phyloP scores from a whole-genome alignment of 1,140 invertebrate genomes.

The Idris sp. region DNA sequence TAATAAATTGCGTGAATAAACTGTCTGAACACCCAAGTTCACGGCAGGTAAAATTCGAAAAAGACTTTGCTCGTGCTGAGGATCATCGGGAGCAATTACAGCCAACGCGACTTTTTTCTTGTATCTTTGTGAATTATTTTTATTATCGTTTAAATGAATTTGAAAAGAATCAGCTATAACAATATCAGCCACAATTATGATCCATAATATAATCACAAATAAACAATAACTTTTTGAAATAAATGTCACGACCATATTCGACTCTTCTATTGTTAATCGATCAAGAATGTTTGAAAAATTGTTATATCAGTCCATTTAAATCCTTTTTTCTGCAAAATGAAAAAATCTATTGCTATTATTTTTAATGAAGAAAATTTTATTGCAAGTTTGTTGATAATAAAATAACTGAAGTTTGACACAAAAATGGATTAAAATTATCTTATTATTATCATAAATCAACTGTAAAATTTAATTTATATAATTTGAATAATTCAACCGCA shows the following conservation, averaged over 20 bases:
- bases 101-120: slow-evolving; percentile 79
- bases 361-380: no score
- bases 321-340: no score
- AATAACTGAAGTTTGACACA: no score
- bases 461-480: no score
- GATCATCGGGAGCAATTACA: slow-evolving; percentile 83
- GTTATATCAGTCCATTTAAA: no score
- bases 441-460: no score
- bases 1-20: slow-evolving; percentile 81
- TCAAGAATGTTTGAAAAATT: no score
- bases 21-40: slow-evolving; percentile 83
- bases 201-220: slow-evolving; percentile 29
- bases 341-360: no score
- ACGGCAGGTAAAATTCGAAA: slow-evolving; percentile 86
- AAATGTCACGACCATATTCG: slow-evolving; percentile 19
- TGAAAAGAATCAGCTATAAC: slow-evolving; percentile 19
- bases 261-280: no score
- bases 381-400: no score
- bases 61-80: slow-evolving; percentile 82
- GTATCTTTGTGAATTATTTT: slow-evolving; percentile 61
- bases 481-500: no score
- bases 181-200: slow-evolving; percentile 15
- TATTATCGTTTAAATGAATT: slow-evolving; percentile 5
- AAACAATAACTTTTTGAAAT: slow-evolving; percentile 17
- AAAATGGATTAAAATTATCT: no score